A percentile compares a stretch with the other conserved stretches of the same genome.
These are phyloP conservation scores for Galaxea fascicularis DNA, from an alignment of 92 coral and sea anemone genomes.

Conservation along the genomic window DNA sequence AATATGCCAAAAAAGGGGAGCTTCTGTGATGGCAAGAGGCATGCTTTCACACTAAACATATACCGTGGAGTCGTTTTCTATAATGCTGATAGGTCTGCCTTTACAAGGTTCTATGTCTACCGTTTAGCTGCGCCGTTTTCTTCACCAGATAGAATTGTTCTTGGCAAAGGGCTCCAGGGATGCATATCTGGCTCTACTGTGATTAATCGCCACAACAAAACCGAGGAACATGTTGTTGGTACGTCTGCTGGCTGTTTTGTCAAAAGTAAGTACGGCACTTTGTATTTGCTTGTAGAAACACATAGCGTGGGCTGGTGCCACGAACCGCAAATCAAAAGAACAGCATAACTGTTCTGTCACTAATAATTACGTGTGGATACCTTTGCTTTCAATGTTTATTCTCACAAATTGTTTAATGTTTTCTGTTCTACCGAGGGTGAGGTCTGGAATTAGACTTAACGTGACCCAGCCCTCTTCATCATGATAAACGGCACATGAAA, in stretches of 20 bases:
- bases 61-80: conserved; percentile 33
- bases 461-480: too few species aligned
- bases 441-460: too few species aligned
- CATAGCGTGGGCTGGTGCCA: not conserved
- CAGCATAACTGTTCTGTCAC: too few species aligned
- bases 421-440: too few species aligned
- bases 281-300: not conserved
- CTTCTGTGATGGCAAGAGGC: conserved; percentile 54
- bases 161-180: conserved; percentile 62
- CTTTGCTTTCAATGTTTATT: too few species aligned
- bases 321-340: too few species aligned
- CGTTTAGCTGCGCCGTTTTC: conserved; percentile 49
- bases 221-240: conserved; percentile 15
- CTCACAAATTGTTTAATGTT: too few species aligned
- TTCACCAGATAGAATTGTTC: conserved; percentile 44
- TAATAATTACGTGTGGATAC: too few species aligned
- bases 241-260: conserved; percentile 15
- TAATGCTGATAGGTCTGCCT: conserved; percentile 14
- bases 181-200: conserved; percentile 63
- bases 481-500: too few species aligned
- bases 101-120: conserved; percentile 14
- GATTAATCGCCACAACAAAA: conserved; percentile 10
- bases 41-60: not conserved
- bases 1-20: conserved; percentile 25
- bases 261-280: conserved; percentile 17